Evolutionary conservation across 2,888 invertebrate species (phyloP).

Genomic region (Ptychoptera contaminata): DNA sequence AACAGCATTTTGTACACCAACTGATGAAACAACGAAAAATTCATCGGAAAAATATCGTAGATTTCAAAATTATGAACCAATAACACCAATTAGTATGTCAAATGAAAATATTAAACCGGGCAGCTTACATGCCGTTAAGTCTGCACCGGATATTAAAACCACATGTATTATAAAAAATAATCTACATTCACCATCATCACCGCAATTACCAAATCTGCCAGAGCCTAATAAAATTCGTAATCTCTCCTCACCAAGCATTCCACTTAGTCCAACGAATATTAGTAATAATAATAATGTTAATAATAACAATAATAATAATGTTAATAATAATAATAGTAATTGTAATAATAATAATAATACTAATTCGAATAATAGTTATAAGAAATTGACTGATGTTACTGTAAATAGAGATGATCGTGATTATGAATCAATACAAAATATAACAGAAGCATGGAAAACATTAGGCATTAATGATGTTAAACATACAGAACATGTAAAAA

Average conservation of each 20-base stretch:
- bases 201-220: background rate
- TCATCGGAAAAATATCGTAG: conserved; percentile 23
- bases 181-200: background rate
- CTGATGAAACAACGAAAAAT: conserved; percentile 1
- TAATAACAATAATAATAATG: background rate
- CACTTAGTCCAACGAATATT: background rate
- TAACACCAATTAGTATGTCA: conserved; percentile 17
- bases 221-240: conserved; percentile 2
- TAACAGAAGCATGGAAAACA: conserved; percentile 69
- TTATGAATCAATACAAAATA: conserved; percentile 62
- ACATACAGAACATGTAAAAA: conserved; percentile 43
- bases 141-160: background rate
- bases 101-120: too few relatives aligned
- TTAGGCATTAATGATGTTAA: conserved; percentile 57
- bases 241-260: conserved; percentile 18
- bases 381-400: too few relatives aligned
- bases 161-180: too few relatives aligned
- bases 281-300: background rate
- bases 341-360: conserved; percentile 17
- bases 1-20: background rate
- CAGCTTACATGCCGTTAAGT: background rate
- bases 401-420: conserved; percentile 18
- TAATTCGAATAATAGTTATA: conserved; percentile 9
- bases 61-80: conserved; percentile 27
- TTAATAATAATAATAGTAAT: background rate